Evolutionary conservation across 2,797 vertebrate genomes (phyloP).

Genomic region (Peromyscus attwateri): DNA sequence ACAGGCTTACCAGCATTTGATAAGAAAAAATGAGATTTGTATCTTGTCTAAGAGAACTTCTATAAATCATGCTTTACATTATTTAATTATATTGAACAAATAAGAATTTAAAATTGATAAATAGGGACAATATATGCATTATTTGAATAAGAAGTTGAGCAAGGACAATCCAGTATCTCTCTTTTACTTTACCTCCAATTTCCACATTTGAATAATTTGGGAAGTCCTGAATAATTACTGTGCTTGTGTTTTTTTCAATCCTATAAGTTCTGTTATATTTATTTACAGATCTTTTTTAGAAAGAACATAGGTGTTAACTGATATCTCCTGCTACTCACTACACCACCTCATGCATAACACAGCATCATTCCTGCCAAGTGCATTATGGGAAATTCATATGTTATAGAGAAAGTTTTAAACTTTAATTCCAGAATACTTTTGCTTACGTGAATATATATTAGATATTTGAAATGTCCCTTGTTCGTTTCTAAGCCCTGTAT

Average conservation of each 20-base stretch:
- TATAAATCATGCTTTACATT: not conserved
- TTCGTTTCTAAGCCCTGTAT: not conserved
- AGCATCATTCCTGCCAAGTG: not conserved
- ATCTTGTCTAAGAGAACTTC: not conserved
- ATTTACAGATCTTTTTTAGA: not conserved
- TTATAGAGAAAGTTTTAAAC: not conserved
- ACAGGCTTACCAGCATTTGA: not conserved
- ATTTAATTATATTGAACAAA: not conserved
- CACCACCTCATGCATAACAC: rapidly evolving
- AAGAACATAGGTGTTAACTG: not conserved
- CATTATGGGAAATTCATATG: not conserved
- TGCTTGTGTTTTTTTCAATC: not conserved
- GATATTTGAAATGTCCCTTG: not conserved
- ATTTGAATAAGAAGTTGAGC: not conserved
- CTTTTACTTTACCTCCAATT: not conserved
- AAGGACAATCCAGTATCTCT: not conserved
- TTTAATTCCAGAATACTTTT: not conserved
- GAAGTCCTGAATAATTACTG: not conserved
- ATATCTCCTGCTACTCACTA: not conserved
- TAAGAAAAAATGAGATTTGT: not conserved
- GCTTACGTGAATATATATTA: not conserved
- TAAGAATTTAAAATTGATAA: not conserved
- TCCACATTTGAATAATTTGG: not conserved
- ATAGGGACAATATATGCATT: not conserved
- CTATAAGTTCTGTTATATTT: not conserved